These are phyloP conservation scores for Gnathonemus echidnorhynchus DNA, from an alignment of 2,113 vertebrate genomes.

Conservation along the genomic window DNA sequence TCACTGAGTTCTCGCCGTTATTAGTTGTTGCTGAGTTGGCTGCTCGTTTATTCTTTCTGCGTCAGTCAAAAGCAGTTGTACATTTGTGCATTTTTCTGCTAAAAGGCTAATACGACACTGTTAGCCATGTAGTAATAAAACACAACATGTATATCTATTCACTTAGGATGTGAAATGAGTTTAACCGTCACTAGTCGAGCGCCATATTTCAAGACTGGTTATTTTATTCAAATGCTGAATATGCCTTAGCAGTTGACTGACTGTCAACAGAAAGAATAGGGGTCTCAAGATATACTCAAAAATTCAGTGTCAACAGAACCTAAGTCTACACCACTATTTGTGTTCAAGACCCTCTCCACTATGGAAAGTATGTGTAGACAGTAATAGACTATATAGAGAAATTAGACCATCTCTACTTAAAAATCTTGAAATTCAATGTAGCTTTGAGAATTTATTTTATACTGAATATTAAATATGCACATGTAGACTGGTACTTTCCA, in stretches of 20 bases:
- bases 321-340: background rate
- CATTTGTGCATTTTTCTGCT: background rate
- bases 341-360: background rate
- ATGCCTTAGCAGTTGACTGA: background rate
- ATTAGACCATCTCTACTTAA: background rate
- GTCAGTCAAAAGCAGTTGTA: background rate
- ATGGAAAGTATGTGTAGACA: background rate
- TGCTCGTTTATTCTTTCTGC: background rate
- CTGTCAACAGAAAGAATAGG: background rate
- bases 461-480: slow-evolving; percentile 34
- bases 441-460: background rate
- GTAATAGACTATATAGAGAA: background rate
- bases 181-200: background rate
- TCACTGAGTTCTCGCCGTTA: background rate
- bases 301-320: background rate
- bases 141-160: background rate
- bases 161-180: background rate
- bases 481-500: slow-evolving; percentile 39
- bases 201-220: background rate
- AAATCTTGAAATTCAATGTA: background rate
- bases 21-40: background rate
- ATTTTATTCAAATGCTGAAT: background rate
- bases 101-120: background rate
- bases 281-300: background rate
- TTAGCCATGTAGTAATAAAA: background rate